A percentile compares a stretch with the other conserved stretches of the same genome.
Conservation (phyloP, 2,888 invertebrate genomes). For the Stenodera caucasica region DNA sequence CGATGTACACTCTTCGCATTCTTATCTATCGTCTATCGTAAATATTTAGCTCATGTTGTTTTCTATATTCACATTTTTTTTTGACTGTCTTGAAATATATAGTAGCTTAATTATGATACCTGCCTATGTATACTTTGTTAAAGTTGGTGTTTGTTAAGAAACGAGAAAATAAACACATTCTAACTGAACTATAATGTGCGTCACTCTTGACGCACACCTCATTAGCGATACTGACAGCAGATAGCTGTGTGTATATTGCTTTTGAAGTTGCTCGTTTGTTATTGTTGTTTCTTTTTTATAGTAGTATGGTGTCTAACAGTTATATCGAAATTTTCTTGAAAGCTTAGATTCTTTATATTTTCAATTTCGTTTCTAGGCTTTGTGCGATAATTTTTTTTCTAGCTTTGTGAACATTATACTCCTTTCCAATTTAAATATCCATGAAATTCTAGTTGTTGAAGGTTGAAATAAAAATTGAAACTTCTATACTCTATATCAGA, state of each 20-base stretch:
- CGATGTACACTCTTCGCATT: slow-evolving; percentile 5
- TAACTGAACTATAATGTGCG: slow-evolving; percentile 22
- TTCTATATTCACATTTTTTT: too few relatives aligned
- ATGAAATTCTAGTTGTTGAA: not conserved
- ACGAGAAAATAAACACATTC: not conserved
- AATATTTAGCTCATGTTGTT: not conserved
- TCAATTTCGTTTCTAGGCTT: not conserved
- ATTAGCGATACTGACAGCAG: slow-evolving; percentile 17
- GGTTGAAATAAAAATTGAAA: not conserved
- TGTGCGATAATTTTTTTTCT: not conserved
- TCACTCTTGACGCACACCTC: slow-evolving; percentile 29
- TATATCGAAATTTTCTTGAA: not conserved
- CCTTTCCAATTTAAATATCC: not conserved
- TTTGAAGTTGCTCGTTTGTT: not conserved
- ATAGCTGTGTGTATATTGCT: not conserved
- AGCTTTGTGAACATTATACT: not conserved
- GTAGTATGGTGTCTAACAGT: not conserved
- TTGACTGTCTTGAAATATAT: too few relatives aligned
- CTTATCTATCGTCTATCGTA: not conserved
- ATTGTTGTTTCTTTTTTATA: not conserved
- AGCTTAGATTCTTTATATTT: not conserved
- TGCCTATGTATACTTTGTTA: too few relatives aligned
- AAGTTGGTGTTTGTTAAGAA: too few relatives aligned
- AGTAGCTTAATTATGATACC: too few relatives aligned
- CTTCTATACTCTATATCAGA: not conserved